Percentiles rank a stretch among this genome's conserved stretches.
phyloP scores from a whole-genome alignment of 2,113 vertebrate species.

The Eira barbara region DNA sequence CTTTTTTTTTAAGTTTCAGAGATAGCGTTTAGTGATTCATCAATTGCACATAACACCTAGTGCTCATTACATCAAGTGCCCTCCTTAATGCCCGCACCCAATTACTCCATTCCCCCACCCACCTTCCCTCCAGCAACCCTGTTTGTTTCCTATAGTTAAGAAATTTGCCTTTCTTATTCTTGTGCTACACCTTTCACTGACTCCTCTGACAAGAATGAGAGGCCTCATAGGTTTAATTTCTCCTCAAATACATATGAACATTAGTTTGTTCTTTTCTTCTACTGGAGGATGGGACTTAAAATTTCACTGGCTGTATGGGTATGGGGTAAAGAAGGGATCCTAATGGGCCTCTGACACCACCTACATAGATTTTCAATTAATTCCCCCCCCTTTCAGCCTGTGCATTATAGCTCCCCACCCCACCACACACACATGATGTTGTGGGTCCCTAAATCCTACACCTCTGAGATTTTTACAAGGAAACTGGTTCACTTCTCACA shows the following conservation, averaged over 20 bases:
- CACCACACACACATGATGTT: background rate
- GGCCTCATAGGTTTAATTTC: background rate
- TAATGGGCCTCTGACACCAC: background rate
- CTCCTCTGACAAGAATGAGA: background rate
- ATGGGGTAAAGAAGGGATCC: background rate
- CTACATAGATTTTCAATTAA: background rate
- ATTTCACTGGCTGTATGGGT: background rate
- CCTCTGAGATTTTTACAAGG: background rate
- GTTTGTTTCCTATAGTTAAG: background rate
- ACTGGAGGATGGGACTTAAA: background rate
- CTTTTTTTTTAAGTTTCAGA: background rate
- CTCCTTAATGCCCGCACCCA: background rate
- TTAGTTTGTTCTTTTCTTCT: background rate
- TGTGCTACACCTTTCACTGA: background rate
- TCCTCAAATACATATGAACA: background rate
- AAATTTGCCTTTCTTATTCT: background rate
- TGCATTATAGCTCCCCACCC: background rate
- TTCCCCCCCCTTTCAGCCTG: background rate
- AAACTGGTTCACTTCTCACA: slow-evolving; percentile 16
- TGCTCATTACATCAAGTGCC: background rate
- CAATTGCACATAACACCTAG: background rate
- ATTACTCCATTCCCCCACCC: background rate
- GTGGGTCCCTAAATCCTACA: background rate
- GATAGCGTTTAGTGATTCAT: background rate
- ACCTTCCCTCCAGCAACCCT: background rate